These are phyloP conservation scores for Calliopsis andreniformis DNA, from an alignment of 1,140 invertebrate species.

Conservation along the genomic window DNA sequence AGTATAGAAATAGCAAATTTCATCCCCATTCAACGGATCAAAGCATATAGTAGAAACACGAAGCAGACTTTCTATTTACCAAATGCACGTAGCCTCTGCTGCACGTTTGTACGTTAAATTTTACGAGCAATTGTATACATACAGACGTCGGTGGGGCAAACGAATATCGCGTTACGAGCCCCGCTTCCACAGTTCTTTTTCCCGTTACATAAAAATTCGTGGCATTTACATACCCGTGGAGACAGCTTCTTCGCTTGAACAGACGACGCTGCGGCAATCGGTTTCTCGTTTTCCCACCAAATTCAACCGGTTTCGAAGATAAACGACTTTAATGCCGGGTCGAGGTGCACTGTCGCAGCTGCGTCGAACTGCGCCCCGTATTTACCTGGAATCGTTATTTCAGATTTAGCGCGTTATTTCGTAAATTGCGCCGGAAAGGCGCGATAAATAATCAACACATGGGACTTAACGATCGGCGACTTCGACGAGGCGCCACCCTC, in stretches of 20 bases:
- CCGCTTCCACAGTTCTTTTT: too few species aligned
- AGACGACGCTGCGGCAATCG: constrained; percentile 19
- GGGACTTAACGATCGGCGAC: constrained; percentile 28
- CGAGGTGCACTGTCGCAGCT: constrained; percentile 5
- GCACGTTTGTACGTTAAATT: too few species aligned
- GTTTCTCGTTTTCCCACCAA: constrained; percentile 46
- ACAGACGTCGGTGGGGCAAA: too few species aligned
- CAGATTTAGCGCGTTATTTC: constrained; percentile 24
- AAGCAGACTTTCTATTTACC: too few species aligned
- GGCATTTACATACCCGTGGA: too few species aligned
- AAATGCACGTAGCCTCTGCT: too few species aligned
- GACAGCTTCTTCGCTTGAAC: not conserved
- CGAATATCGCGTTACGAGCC: too few species aligned
- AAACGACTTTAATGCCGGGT: constrained; percentile 40
- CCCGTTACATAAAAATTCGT: too few species aligned
- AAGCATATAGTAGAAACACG: too few species aligned
- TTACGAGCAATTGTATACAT: too few species aligned
- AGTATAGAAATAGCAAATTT: too few species aligned
- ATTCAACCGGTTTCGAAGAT: constrained; percentile 43
- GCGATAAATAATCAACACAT: constrained; percentile 46
- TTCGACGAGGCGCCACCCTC: not conserved
- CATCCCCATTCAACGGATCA: too few species aligned
- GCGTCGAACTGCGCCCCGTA: constrained; percentile 22
- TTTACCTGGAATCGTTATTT: constrained; percentile 24
- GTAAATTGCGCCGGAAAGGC: constrained; percentile 21